phyloP scores from a whole-genome alignment of 2,888 invertebrate genomes.

The Orchesella flavescens region DNA sequence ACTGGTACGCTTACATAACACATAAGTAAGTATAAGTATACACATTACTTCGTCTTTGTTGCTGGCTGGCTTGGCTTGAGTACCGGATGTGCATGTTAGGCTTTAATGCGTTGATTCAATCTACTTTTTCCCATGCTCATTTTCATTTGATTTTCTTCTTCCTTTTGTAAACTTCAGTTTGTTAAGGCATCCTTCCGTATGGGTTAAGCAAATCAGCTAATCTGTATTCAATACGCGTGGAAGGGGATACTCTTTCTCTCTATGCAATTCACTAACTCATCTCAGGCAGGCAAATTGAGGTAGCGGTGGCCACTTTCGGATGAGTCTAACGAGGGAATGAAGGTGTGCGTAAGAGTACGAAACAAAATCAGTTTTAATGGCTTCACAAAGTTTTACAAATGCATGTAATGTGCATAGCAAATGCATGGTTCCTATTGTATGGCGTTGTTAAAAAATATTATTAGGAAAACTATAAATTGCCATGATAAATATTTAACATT shows the following conservation, averaged over 20 bases:
- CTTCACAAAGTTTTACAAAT: neutral
- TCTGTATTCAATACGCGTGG: conserved; percentile 64
- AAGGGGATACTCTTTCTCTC: neutral
- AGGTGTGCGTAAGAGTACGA: neutral
- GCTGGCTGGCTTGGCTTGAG: neutral
- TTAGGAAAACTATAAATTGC: no score
- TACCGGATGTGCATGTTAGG: conserved; percentile 7
- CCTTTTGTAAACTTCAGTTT: no score
- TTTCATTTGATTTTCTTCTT: no score
- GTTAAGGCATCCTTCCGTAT: no score
- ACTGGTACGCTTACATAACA: neutral
- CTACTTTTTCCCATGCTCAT: no score
- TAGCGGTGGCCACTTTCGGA: neutral
- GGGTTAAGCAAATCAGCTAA: conserved; percentile 55
- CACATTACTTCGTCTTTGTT: neutral
- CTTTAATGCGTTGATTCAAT: no score
- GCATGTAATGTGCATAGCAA: neutral
- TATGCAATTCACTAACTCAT: conserved; percentile 9
- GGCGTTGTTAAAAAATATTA: no score
- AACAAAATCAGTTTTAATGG: conserved; percentile 9
- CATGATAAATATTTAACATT: no score
- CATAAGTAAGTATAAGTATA: no score
- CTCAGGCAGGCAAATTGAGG: neutral
- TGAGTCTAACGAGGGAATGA: neutral
- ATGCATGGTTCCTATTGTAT: no score